Conservation (phyloP, 2,888 invertebrate species). For the Dermolepida albohirtum region DNA sequence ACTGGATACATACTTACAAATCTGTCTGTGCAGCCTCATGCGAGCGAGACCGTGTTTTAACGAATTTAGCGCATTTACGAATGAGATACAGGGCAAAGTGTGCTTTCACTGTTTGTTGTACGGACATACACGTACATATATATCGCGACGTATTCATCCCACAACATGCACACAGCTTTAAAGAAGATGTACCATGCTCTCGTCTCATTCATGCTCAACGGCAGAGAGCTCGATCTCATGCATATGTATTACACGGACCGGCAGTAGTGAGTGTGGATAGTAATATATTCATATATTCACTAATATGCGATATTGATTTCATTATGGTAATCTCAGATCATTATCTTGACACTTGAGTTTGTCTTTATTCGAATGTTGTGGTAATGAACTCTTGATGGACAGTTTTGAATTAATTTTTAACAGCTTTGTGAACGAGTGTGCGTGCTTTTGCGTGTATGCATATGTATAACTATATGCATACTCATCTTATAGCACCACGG, state of each 20-base stretch:
- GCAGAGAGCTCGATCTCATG: slow-evolving; percentile 47
- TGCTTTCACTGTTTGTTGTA: slow-evolving; percentile 43
- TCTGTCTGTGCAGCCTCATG: not conserved
- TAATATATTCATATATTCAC: slow-evolving; percentile 65
- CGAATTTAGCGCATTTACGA: slow-evolving; percentile 39
- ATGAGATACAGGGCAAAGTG: slow-evolving; percentile 37
- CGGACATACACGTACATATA: slow-evolving; percentile 24
- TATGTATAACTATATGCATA: slow-evolving; percentile 8
- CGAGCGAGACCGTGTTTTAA: slow-evolving; percentile 31
- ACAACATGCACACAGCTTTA: slow-evolving; percentile 49
- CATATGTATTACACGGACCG: slow-evolving; percentile 53
- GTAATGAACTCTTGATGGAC: slow-evolving; percentile 52
- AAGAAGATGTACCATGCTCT: slow-evolving; percentile 54
- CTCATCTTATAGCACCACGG: slow-evolving; percentile 24
- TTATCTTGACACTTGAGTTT: slow-evolving; percentile 63
- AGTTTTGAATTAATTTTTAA: slow-evolving; percentile 44
- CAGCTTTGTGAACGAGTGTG: slow-evolving; percentile 29
- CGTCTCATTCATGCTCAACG: slow-evolving; percentile 53
- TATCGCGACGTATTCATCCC: slow-evolving; percentile 48
- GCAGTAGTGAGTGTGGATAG: slow-evolving; percentile 52
- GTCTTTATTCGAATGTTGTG: slow-evolving; percentile 57
- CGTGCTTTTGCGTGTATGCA: slow-evolving; percentile 20
- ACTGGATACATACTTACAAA: not conserved
- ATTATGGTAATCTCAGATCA: slow-evolving; percentile 64
- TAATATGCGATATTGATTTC: slow-evolving; percentile 65